These are phyloP conservation scores for Cossypha dichroa DNA, from an alignment of 2,797 vertebrate species.

Conservation along the genomic window DNA sequence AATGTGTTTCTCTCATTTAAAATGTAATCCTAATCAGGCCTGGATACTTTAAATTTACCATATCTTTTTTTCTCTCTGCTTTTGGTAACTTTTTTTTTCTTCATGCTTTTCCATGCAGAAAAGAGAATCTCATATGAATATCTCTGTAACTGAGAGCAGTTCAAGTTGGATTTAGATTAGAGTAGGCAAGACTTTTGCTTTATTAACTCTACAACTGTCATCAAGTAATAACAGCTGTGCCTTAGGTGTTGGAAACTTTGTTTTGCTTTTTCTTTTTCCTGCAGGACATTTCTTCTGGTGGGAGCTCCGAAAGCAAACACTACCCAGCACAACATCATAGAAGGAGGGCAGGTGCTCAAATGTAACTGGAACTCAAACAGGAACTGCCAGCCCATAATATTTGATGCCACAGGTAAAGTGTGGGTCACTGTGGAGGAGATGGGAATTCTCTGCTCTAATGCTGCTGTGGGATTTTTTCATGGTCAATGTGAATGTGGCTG, in stretches of 20 bases:
- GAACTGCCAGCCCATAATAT: constrained; percentile 76
- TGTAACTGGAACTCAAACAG: constrained; percentile 75
- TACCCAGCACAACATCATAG: constrained; percentile 74
- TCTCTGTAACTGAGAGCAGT: not conserved
- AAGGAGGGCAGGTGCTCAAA: constrained; percentile 81
- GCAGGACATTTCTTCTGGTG: constrained; percentile 76
- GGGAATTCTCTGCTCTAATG: not conserved
- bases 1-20: not conserved
- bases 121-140: not conserved
- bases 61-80: too few species aligned
- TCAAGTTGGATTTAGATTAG: not conserved
- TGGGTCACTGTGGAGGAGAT: accelerated
- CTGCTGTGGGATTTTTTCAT: not conserved
- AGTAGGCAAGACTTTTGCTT: not conserved
- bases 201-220: not conserved
- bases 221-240: not conserved
- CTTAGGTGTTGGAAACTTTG: not conserved
- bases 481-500: accelerated
- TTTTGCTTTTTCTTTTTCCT: not conserved
- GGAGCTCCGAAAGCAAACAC: constrained; percentile 84
- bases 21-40: not conserved
- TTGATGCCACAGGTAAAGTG: constrained; percentile 75
- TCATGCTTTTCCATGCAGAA: not conserved
- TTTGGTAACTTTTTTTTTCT: not conserved
- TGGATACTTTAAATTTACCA: not conserved